A percentile compares a stretch with the other conserved stretches of the same genome.
These are phyloP conservation scores for Corydoras sp. DNA, from an alignment of 2,113 vertebrate species.

Conservation along the genomic window DNA sequence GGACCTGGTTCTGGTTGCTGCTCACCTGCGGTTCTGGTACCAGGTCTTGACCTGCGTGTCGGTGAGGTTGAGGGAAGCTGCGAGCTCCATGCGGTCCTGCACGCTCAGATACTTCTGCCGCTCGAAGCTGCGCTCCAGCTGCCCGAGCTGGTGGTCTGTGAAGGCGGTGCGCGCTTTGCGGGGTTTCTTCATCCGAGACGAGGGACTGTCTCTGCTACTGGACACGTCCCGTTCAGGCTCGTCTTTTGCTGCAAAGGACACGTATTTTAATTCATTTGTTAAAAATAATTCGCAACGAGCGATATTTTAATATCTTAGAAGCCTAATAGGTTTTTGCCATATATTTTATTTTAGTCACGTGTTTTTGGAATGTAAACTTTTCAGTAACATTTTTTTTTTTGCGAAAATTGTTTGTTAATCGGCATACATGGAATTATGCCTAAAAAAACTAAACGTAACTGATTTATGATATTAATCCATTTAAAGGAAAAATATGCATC, in stretches of 20 bases:
- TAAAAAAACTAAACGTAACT: too few relatives aligned
- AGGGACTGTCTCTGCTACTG: conserved; percentile 77
- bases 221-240: conserved; percentile 82
- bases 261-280: too few relatives aligned
- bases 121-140: conserved; percentile 89
- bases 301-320: too few relatives aligned
- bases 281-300: too few relatives aligned
- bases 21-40: conserved; percentile 75
- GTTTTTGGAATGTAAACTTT: too few relatives aligned
- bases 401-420: too few relatives aligned
- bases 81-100: conserved; percentile 90
- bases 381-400: too few relatives aligned
- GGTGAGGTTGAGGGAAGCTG: conserved; percentile 82
- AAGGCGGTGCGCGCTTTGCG: conserved; percentile 92
- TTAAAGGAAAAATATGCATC: too few relatives aligned
- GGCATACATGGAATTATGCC: too few relatives aligned
- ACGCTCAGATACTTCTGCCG: conserved; percentile 88
- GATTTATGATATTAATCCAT: too few relatives aligned
- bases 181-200: conserved; percentile 77
- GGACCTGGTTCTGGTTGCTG: neutral
- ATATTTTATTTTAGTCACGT: too few relatives aligned
- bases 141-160: conserved; percentile 85
- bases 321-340: too few relatives aligned
- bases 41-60: conserved; percentile 96
- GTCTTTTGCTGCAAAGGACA: conserved; percentile 69